phyloP scores from a whole-genome alignment of 2,797 vertebrate species.

The Enteromius mattozi region DNA sequence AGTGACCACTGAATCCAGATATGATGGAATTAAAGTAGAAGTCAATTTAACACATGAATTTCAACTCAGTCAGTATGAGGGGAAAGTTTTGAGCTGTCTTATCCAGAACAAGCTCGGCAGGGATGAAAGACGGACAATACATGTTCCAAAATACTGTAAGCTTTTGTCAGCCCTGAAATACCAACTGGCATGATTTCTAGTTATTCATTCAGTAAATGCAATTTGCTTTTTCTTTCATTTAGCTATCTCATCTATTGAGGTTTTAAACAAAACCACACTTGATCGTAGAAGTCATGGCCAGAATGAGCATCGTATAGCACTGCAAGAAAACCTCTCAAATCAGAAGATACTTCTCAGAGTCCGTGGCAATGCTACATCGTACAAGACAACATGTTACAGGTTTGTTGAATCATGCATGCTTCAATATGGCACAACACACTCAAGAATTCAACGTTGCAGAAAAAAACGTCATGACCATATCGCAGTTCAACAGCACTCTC shows the following conservation, averaged over 20 bases:
- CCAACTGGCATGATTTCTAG: not conserved
- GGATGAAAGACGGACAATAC: conserved; percentile 62
- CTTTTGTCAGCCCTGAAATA: not conserved
- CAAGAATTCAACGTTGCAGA: not conserved
- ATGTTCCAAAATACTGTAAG: conserved; percentile 76
- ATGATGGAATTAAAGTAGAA: conserved; percentile 55
- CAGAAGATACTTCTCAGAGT: conserved; percentile 74
- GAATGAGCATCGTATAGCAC: conserved; percentile 59
- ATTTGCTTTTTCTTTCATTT: conserved; percentile 36
- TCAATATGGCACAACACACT: not conserved
- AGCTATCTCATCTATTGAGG: conserved; percentile 75
- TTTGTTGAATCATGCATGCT: conserved; percentile 52
- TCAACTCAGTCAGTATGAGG: conserved; percentile 70
- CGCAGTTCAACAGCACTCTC: not conserved
- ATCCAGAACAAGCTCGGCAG: conserved; percentile 55
- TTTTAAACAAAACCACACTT: conserved; percentile 72
- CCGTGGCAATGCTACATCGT: conserved; percentile 69
- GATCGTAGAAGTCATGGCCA: conserved; percentile 51
- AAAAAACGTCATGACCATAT: not conserved
- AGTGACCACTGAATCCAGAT: conserved; percentile 45
- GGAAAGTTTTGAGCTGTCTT: conserved; percentile 73
- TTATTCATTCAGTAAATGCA: not conserved
- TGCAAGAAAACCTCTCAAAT: conserved; percentile 63
- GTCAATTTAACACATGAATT: conserved; percentile 70
- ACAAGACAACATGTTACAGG: conserved; percentile 74